Evolutionary conservation across 92 coral and sea anemone genomes (phyloP).

Genomic region (Phenganax subtilis): DNA sequence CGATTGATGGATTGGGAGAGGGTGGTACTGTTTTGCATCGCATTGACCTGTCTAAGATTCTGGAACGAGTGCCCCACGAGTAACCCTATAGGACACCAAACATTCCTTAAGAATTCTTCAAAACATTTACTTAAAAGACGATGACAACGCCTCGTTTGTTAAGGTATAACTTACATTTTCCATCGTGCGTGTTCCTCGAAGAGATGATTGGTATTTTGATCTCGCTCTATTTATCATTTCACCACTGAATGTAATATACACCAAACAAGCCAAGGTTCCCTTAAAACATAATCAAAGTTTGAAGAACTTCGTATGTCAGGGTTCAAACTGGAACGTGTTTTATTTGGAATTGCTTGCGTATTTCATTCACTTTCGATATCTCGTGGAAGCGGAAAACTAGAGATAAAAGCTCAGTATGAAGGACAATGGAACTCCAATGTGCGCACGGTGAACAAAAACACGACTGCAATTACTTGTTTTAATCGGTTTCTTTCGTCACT

Average conservation of each 20-base stretch:
- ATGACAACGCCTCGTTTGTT: not conserved
- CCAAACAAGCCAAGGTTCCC: constrained; percentile 73
- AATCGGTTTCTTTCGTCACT: not conserved
- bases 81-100: not conserved
- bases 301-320: not conserved
- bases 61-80: constrained; percentile 21
- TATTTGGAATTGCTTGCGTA: not conserved
- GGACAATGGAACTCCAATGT: no score
- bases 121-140: not conserved
- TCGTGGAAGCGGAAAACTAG: no score
- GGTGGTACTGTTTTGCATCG: not conserved
- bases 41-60: constrained; percentile 13
- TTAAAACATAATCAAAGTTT: constrained; percentile 13
- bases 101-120: not conserved
- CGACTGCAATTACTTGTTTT: not conserved
- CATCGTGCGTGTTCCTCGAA: constrained; percentile 20
- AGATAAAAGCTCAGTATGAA: no score
- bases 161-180: constrained; percentile 34
- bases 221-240: constrained; percentile 52
- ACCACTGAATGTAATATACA: constrained; percentile 55
- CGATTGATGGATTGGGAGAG: constrained; percentile 19
- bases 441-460: not conserved
- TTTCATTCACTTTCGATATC: not conserved
- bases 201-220: constrained; percentile 21
- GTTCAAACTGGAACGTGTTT: not conserved